Base-by-base conservation (phyloP, 53 echinoderm and acorn worm species). In the Mesocentrotus franciscanus region DNA sequence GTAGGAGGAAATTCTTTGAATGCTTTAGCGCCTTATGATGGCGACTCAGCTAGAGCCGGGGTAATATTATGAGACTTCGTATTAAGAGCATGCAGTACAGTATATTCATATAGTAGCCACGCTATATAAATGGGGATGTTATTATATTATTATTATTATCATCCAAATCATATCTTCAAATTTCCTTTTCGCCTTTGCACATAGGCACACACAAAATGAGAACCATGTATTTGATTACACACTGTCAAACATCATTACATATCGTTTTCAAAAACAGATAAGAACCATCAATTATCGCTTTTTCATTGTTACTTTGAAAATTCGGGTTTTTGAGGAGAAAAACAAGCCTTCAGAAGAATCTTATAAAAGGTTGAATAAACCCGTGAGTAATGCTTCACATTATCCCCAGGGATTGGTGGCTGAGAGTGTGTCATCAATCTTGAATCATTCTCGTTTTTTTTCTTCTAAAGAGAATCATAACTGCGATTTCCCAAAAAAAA, bases 401-500 rank as follows among this genome's bases (percentile, higher is more conserved):
- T 18, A 2, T 39, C 91, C 66, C 91, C 14, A 18, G 91, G 91
- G 91, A 91, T 35, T 91, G 57, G 27, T 35, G 91, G 91, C 35
- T 91, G 66, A 90, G n/a, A 35, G 36, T 91, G 15, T 91, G 91
- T 91, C 91, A 91, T 91, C 91, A 39, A 34, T 42, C 30, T 18
- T 91, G 91, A 91, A 91, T 91, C 91, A 91, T 91, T 61, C 91
- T 35, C 81, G 42, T 42, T 36, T 81, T 78, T 16, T 64, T 81
- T 81, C 81, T 81, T 36, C 81, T 42, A 9, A 81, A 81, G 74
- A 74, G 32, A 74, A 74, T 10, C 74, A 74, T 30, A 81, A 81
- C 39, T 81, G 39, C 36, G 81, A 81, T 81, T 81, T 81, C 36
- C 34, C 15, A 78, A n/a, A n/a, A n/a, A n/a, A n/a, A n/a, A n/a